Conservation (phyloP, 2,797 vertebrate species). For the Denticeps clupeoides region DNA sequence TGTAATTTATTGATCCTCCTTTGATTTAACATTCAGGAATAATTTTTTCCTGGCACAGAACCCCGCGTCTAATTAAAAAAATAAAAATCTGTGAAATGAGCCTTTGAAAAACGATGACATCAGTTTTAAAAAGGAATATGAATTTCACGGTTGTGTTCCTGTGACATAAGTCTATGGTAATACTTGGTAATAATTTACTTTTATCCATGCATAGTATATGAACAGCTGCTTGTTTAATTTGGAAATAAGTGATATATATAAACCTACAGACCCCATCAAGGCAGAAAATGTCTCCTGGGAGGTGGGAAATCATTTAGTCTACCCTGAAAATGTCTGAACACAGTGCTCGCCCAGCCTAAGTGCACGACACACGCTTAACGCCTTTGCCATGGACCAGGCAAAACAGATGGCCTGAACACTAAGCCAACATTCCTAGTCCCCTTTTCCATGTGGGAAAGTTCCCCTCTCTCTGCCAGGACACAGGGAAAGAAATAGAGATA, state of each 20-base stretch:
- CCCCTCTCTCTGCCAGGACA: constrained; percentile 44
- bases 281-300: constrained; percentile 4
- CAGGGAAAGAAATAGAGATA: constrained; percentile 35
- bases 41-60: too few relatives aligned
- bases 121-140: too few relatives aligned
- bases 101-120: too few relatives aligned
- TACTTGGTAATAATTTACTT: not conserved
- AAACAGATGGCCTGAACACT: constrained; percentile 55
- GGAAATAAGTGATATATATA: not conserved
- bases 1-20: too few relatives aligned
- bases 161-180: too few relatives aligned
- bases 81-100: too few relatives aligned
- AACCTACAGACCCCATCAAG: not conserved
- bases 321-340: constrained; percentile 9
- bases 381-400: constrained; percentile 32
- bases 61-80: too few relatives aligned
- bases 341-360: constrained; percentile 21
- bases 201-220: not conserved
- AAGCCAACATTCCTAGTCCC: constrained; percentile 55
- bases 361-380: constrained; percentile 17
- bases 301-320: constrained; percentile 18
- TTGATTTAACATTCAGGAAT: too few relatives aligned
- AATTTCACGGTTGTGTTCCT: not conserved
- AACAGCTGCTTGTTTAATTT: constrained; percentile 1
- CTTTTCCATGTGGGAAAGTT: constrained; percentile 61